Evolutionary conservation across 2,797 vertebrate species (phyloP).

Genomic region (Anomalospiza imberbis): DNA sequence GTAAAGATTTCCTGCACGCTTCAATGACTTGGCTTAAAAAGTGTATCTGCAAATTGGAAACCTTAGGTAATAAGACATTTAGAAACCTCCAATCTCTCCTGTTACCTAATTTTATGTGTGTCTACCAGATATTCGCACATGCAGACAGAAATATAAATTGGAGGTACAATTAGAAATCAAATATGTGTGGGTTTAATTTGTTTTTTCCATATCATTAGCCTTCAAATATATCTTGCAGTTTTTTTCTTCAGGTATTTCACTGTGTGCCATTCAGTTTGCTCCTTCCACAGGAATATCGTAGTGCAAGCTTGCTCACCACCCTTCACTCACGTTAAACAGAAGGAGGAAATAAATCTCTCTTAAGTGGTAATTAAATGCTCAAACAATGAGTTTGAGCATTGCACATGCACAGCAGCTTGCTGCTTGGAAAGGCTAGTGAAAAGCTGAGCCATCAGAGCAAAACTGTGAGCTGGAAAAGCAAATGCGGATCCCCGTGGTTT

Average conservation of each 20-base stretch:
- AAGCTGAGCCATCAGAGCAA: neutral
- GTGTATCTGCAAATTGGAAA: neutral
- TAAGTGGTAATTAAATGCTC: conserved; percentile 25
- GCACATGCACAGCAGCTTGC: neutral
- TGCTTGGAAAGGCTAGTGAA: neutral
- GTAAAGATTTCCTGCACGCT: neutral
- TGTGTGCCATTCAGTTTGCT: neutral
- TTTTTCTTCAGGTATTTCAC: neutral
- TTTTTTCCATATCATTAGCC: neutral
- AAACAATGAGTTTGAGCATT: neutral
- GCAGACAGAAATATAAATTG: neutral
- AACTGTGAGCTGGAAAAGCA: neutral
- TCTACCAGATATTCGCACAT: neutral
- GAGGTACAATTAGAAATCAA: neutral
- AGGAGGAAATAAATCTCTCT: neutral
- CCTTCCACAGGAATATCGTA: neutral
- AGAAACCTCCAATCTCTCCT: neutral
- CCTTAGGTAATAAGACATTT: neutral
- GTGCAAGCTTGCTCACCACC: neutral
- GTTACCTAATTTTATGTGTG: neutral
- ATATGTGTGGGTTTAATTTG: neutral
- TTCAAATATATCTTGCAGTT: neutral
- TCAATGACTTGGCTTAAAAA: neutral
- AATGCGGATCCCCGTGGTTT: neutral
- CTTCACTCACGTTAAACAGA: neutral